Conservation (phyloP, 2,113 vertebrate genomes). For the Pelmatolapia mariae region DNA sequence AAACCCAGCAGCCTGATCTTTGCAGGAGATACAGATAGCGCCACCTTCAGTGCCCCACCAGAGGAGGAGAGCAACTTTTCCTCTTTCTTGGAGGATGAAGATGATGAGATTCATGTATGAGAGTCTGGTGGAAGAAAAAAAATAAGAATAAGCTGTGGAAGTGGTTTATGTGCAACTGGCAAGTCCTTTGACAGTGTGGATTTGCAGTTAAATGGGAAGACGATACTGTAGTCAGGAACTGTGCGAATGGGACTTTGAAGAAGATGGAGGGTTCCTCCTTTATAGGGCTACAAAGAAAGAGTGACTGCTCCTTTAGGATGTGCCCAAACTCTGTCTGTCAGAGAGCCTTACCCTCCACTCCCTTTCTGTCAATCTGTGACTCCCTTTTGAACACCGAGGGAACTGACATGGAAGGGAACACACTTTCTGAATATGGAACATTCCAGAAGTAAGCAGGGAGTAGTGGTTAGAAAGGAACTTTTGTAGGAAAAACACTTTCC, state of each 20-base stretch:
- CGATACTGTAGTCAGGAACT: neutral
- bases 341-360: neutral
- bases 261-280: neutral
- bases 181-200: slow-evolving; percentile 15
- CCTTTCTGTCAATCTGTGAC: slow-evolving; percentile 9
- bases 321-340: slow-evolving; percentile 3
- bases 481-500: slow-evolving; percentile 29
- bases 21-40: slow-evolving; percentile 56
- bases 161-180: neutral
- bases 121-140: neutral
- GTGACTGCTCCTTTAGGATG: slow-evolving; percentile 16
- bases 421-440: slow-evolving; percentile 39
- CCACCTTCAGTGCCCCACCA: slow-evolving; percentile 65
- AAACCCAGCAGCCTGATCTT: slow-evolving; percentile 53
- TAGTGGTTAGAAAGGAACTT: slow-evolving; percentile 17
- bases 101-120: slow-evolving; percentile 92
- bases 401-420: slow-evolving; percentile 11
- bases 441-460: slow-evolving; percentile 30
- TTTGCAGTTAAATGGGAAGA: slow-evolving; percentile 18
- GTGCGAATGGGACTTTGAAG: neutral
- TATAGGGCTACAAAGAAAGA: slow-evolving; percentile 1
- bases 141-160: neutral
- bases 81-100: slow-evolving; percentile 90
- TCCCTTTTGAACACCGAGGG: slow-evolving; percentile 22
- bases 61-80: slow-evolving; percentile 83